Evolutionary conservation across 2,797 vertebrate genomes (phyloP), one percentile per base, ranked within the genome.

Genomic region (Chaetophractus vellerosus): DNA sequence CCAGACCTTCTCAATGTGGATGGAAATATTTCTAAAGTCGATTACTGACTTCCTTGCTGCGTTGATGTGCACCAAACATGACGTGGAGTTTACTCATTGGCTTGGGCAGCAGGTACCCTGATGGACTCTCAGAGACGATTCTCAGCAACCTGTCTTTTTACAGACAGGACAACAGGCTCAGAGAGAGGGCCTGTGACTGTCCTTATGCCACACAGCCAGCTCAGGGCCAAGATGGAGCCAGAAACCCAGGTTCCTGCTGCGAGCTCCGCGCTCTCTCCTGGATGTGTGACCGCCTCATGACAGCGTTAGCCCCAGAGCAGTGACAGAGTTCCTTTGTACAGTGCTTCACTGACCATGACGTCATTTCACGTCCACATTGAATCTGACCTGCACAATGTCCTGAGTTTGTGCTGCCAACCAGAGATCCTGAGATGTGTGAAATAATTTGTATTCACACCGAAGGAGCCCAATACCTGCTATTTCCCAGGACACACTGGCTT

Each of bases 291-390:
- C 16, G 33, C 11, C 24, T 71, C 63, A 57, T 3, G 14, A 61
- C 74, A 11, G 28, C 1, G 3, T 21, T 33, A 19, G 15, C 45
- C 36, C n/a, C 26, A 7, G 5, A 41, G n/a, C 11, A 76, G 55
- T 5, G 26, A 38, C 1, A 2, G 8, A 5, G 11, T 36, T 33
- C 33, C 19, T 41, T 3, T 15, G 18, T 24, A 14, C 1, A 57
- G 26, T 0, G 0, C 38, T 12, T 87, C 14, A 9, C 0, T 2
- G 69, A 55, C 28, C 31, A 9, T 8, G 31, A 38, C 9, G 6
- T 48, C 24, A 57, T n/a, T 38, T 74, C 52, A 45, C 2, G 2
- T 55, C 72, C 9, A 16, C 2, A 19, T 69, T 26, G 63, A 4
- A 31, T 6, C n/a, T 50, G 64, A 41, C 38, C 26, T 33, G 64